Evolutionary conservation across 2,888 invertebrate genomes (phyloP).

Genomic region (Eurytoma californica): DNA sequence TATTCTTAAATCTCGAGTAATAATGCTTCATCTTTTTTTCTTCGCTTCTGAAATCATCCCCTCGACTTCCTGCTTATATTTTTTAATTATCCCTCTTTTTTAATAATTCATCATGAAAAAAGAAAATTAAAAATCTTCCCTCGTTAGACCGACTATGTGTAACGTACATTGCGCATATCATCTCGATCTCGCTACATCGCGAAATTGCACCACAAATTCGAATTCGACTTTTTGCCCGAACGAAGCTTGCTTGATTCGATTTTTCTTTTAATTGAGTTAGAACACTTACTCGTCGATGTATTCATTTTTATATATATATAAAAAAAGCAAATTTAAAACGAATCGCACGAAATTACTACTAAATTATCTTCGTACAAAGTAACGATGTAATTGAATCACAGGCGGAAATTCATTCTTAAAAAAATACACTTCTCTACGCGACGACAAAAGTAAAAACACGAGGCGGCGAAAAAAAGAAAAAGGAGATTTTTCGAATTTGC

Average conservation of each 20-base stretch:
- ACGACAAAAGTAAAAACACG: not conserved
- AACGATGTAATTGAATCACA: conserved; percentile 2
- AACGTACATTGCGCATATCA: not conserved
- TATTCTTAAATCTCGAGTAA: conserved; percentile 40
- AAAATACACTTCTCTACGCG: not conserved
- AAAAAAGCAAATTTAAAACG: no score
- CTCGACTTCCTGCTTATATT: not conserved
- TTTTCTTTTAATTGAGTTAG: no score
- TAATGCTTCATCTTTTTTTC: conserved; percentile 13
- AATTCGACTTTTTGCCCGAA: not conserved
- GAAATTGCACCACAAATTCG: conserved; percentile 41
- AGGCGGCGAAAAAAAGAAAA: not conserved
- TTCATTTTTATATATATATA: no score
- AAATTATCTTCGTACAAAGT: no score
- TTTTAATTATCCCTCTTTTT: not conserved
- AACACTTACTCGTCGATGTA: no score
- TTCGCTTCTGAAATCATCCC: not conserved
- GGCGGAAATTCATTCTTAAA: not conserved
- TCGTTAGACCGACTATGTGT: conserved; percentile 13
- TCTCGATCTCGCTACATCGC: conserved; percentile 7
- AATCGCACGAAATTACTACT: no score
- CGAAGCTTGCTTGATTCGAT: no score
- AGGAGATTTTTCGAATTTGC: conserved; percentile 27
- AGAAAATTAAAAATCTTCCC: not conserved
- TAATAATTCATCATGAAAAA: not conserved